A percentile compares a stretch with the other conserved stretches of the same genome.
Evolutionary conservation across 2,888 invertebrate species (phyloP).

Genomic region (Anoplius nigerrimus): DNA sequence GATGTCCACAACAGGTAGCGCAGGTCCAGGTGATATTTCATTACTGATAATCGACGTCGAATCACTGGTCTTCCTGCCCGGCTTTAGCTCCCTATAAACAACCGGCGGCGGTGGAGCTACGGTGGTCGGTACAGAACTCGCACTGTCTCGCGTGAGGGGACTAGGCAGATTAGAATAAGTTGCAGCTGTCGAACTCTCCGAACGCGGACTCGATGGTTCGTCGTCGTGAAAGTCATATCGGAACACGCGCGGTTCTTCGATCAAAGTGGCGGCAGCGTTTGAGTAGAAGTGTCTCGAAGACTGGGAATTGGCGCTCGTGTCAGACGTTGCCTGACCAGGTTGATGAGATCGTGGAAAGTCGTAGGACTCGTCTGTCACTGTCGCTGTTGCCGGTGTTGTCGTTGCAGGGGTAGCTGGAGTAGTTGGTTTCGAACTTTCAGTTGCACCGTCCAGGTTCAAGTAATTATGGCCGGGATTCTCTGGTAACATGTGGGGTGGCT

Average conservation of each 20-base stretch:
- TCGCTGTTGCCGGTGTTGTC: slow-evolving; percentile 63
- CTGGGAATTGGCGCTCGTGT: slow-evolving; percentile 59
- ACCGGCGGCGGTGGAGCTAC: slow-evolving; percentile 78
- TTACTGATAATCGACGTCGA: slow-evolving; percentile 71
- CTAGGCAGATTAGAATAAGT: slow-evolving; percentile 80
- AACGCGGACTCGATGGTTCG: slow-evolving; percentile 76
- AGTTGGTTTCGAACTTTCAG: slow-evolving; percentile 71
- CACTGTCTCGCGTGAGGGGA: slow-evolving; percentile 69
- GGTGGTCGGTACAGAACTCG: slow-evolving; percentile 72
- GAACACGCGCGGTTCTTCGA: slow-evolving; percentile 77
- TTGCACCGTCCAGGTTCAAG: slow-evolving; percentile 74
- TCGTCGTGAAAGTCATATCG: slow-evolving; percentile 77
- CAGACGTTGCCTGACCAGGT: slow-evolving; percentile 66
- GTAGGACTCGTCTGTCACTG: slow-evolving; percentile 78
- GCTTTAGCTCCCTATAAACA: slow-evolving; percentile 80
- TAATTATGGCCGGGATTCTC: slow-evolving; percentile 76
- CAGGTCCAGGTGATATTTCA: slow-evolving; percentile 73
- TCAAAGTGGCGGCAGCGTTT: slow-evolving; percentile 78
- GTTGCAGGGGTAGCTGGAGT: slow-evolving; percentile 70
- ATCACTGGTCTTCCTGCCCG: slow-evolving; percentile 75
- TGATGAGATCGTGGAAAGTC: slow-evolving; percentile 85
- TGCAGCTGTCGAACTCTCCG: slow-evolving; percentile 76
- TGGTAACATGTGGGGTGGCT: slow-evolving; percentile 79
- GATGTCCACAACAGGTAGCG: slow-evolving; percentile 55
- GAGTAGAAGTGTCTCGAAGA: slow-evolving; percentile 78